Evolutionary conservation across 2,797 vertebrate genomes (phyloP), one percentile per base, ranked within the genome.

Genomic region (Sebastes oblongus): DNA sequence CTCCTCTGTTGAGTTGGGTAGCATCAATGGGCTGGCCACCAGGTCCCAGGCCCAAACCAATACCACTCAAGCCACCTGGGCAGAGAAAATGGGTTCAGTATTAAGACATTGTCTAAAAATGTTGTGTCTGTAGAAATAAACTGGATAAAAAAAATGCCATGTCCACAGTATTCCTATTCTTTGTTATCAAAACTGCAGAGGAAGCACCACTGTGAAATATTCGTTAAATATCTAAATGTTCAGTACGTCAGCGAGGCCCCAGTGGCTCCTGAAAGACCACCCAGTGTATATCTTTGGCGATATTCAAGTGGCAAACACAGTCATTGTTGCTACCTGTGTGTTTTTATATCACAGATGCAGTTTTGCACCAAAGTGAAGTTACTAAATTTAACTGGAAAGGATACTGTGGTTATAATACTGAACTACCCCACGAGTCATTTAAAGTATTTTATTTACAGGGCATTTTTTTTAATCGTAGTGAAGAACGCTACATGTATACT

Each of bases 21-120:
- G 98, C 97, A 94, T 98, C 98, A 73, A 99, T 98, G 34, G 98
- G 98, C 87, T 99, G 97, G 61, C 98, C 98, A 87, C 98, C 98
- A 79, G 98, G 98, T 86, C 98, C 98, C 89, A 99, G 92, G 4
- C 98, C 98, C 92, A 98, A 95, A 84, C 98, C 98, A 90, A 99
- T 94, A 73, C 98, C 98, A 94, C 98, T 98, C 78, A 99, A 95
- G 64, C 98, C 98, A 95, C 98, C 98, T 99, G 89, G 66, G 11
- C 3, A 74, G 14, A 79, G 22, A 79, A 69, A 46, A 67, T 0
- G 11, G 1, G 1, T 22, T 52, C 5, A 6, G 1, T 14, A 66
- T 66, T 22, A 67, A 75, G 13, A 22, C 2, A 14, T 16, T 20
- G 54, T 46, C 10, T 20, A 29, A 20, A 66, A 24, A 16, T 16